Evolutionary conservation across 2,113 vertebrate genomes (phyloP), one percentile per base, ranked within the genome.

Genomic region (Macquaria ambigua): DNA sequence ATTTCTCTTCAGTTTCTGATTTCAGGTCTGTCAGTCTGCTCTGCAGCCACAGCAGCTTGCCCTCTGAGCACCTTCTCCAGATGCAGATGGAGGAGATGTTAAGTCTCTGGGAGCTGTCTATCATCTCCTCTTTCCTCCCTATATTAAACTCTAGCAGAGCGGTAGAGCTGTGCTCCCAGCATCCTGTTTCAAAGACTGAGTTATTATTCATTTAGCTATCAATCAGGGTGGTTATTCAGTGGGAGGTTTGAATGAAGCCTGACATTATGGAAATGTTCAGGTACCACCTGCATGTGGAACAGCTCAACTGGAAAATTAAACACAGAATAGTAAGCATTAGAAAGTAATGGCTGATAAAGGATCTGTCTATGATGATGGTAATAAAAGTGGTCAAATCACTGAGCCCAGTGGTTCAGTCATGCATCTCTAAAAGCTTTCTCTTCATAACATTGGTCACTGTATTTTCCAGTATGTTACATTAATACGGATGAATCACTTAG

Each of bases 81-180:
- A 64, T 81, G 25, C 50, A 84, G 39, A 55, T 74, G 78, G 41
- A 74, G n/a, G 11, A 71, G 55, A 69, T 66, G 70, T 81, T 53
- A 28, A 50, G 39, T 39, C 72, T 46, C 59, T 53, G 55, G 25
- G 74, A 80, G 67, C 80, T 63, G 61, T 63, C 71, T 9, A 52
- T 83, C 67, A 63, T 43, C 41, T 68, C 59, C 66, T 69, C 48
- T 69, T 56, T 82, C 28, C 62, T 59, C 25, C 25, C n/a, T 31
- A 14, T 74, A 31, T 52, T 8, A 82, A 85, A 52, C 46, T 68
- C 21, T 8, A 41, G 18, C 75, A 41, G 67, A 78, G 25, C 39
- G 0, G 37, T 8, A 64, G 53, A 82, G 59, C 67, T 76, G 23
- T 6, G 23, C 31, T 69, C 66, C 63, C 41, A 63, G 43, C 46